A percentile compares a stretch with the other conserved stretches of the same genome.
These are phyloP conservation scores for Cosmorhoe ocellata DNA, from an alignment of 2,888 invertebrate species.

Conservation along the genomic window DNA sequence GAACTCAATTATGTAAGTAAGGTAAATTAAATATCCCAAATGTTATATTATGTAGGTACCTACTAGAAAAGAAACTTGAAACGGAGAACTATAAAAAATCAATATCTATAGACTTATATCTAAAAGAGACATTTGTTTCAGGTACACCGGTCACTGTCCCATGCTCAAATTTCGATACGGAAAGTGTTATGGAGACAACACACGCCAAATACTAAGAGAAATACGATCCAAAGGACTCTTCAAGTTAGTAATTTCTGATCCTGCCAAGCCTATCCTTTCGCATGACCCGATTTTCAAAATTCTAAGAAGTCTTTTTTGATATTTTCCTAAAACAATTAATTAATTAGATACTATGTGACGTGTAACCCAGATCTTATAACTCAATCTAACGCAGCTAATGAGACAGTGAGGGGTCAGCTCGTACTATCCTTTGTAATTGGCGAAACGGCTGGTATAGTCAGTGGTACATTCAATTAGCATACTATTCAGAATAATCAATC, in stretches of 20 bases:
- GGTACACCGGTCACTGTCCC: slow-evolving; percentile 88
- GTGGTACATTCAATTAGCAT: not conserved
- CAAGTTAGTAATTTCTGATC: slow-evolving; percentile 54
- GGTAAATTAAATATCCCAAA: too few species aligned
- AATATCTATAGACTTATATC: not conserved
- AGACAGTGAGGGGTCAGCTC: slow-evolving; percentile 17
- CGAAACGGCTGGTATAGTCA: not conserved
- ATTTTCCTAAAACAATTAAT: slow-evolving; percentile 2
- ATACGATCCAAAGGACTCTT: slow-evolving; percentile 74
- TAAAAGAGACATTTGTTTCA: slow-evolving; percentile 50
- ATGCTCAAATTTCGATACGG: slow-evolving; percentile 87
- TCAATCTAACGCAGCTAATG: slow-evolving; percentile 17
- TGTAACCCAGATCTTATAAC: slow-evolving; percentile 19
- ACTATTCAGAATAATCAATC: not conserved
- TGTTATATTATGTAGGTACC: too few species aligned
- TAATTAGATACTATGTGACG: not conserved
- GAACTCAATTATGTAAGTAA: too few species aligned
- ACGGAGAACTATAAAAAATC: too few species aligned
- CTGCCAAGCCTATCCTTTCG: not conserved
- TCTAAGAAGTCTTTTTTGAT: too few species aligned
- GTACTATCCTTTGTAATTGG: slow-evolving; percentile 18
- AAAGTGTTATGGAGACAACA: slow-evolving; percentile 87
- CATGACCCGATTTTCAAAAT: too few species aligned
- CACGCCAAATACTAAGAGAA: slow-evolving; percentile 85
- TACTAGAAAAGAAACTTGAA: too few species aligned